Evolutionary conservation across 2,888 invertebrate genomes (phyloP).

Genomic region (Cecidostiba fungosa): DNA sequence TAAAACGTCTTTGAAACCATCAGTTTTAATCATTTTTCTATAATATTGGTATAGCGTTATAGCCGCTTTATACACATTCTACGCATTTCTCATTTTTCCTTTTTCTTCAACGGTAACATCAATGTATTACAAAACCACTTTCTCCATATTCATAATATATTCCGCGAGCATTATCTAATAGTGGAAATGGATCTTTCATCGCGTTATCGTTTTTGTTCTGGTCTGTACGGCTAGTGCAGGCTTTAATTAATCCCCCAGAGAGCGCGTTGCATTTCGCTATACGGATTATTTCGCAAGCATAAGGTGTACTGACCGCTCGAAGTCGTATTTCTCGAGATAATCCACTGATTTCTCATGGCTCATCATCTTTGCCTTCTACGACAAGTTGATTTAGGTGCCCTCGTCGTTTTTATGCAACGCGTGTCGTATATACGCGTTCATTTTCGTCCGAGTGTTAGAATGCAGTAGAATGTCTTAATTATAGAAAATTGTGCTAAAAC

Average conservation of each 20-base stretch:
- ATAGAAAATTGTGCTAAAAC: not conserved
- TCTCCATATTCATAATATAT: slow-evolving; percentile 34
- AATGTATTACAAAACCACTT: slow-evolving; percentile 17
- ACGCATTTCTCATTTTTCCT: not conserved
- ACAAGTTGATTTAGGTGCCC: not conserved
- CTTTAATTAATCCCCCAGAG: slow-evolving; percentile 21
- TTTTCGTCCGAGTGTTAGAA: not conserved
- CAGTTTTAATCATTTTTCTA: too few species aligned
- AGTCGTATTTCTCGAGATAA: not conserved
- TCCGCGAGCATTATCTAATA: slow-evolving; percentile 8
- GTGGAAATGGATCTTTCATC: slow-evolving; percentile 31
- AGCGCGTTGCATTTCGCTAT: not conserved
- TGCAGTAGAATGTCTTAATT: not conserved
- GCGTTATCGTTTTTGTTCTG: slow-evolving; percentile 17
- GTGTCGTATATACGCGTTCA: too few species aligned
- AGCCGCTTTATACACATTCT: too few species aligned
- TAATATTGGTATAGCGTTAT: too few species aligned
- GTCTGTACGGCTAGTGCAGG: slow-evolving; percentile 14
- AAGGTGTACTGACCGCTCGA: not conserved
- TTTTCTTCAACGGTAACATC: slow-evolving; percentile 9
- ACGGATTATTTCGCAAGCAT: not conserved
- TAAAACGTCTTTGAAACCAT: too few species aligned
- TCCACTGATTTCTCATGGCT: not conserved
- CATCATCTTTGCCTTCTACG: slow-evolving; percentile 9
- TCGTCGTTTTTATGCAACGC: not conserved